Evolutionary conservation across 2,888 invertebrate species (phyloP), one percentile per base, ranked within the genome.

Genomic region (Pollenia amentaria): DNA sequence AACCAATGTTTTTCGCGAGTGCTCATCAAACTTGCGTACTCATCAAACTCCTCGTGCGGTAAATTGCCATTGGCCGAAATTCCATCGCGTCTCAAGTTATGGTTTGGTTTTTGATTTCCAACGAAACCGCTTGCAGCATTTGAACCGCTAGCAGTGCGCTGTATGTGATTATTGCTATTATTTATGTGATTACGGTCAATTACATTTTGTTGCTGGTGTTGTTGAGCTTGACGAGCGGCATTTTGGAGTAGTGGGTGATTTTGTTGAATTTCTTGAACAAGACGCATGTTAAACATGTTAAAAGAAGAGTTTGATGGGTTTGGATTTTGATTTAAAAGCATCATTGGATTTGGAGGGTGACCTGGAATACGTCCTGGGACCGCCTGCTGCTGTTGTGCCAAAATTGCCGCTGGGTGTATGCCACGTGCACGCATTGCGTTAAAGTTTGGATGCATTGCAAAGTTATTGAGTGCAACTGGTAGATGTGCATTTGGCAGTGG

Each of bases 1-100:
- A 99, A 94, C 98, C 99, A 99, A 89, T 99, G 98, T 90, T 99
- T 98, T 92, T 99, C 99, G 42, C 97, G 95, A 88, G 95, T 95
- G 14, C 97, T 97, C 99, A 99, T 99, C 12, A 99, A 94, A 0
- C 98, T 99, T 0, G 97, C 96, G 92, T 97, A 98, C 89, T 97
- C 97, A 90, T 98, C 97, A 86, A 94, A 94, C 60, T 94, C 94
- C 53, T 93, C 94, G n/a, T 89, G 89, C 1, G 92, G 89, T 21
- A 92, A 90, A 83, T 93, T 92, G 72, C 93, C 92, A 89, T 94
- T 94, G 88, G 90, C 91, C 89, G 88, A 89, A 86, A 84, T 89
- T 87, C 80, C 90, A 87, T 92, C 90, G 77, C 92, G 88, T 81
- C 92, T 88, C 40, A 89, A 70, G 86, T 77, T 89, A 85, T 84